Conservation (phyloP, 2,113 vertebrate species). For the Barnardius zonarius region DNA sequence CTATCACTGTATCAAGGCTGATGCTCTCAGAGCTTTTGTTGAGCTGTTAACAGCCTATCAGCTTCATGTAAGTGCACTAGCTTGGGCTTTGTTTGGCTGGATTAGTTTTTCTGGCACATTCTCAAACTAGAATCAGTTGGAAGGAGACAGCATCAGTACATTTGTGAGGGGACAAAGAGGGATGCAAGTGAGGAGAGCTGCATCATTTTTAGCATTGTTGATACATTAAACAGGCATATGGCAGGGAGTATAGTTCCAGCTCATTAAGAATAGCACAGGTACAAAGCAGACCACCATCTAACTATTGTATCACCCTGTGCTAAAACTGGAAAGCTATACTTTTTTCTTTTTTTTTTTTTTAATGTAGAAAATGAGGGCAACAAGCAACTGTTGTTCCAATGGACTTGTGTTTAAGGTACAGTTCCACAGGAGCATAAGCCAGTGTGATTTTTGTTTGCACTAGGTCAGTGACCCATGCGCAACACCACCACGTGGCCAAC, state of each 20-base stretch:
- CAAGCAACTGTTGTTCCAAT: not conserved
- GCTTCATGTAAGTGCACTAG: not conserved
- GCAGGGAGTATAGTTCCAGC: not conserved
- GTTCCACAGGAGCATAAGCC: not conserved
- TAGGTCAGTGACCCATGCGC: not conserved
- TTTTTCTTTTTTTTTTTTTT: not conserved
- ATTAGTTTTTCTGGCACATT: not conserved
- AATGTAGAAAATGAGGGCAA: not conserved
- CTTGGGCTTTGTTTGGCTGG: not conserved
- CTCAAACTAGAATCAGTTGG: not conserved
- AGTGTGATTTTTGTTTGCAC: not conserved
- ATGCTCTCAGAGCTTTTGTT: not conserved
- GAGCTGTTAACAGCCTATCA: not conserved
- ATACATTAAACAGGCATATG: not conserved
- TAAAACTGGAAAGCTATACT: not conserved
- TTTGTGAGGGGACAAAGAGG: not conserved
- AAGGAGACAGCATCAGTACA: not conserved
- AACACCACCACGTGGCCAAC: accelerated
- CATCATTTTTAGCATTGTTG: not conserved
- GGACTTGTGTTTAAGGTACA: not conserved
- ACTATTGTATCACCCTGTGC: not conserved
- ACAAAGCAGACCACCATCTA: not conserved
- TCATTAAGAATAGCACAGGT: not conserved
- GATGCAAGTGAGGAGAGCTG: not conserved
- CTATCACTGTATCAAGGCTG: accelerated